phyloP scores from a whole-genome alignment of 2,888 invertebrate genomes.

The Sphecodes monilicornis region DNA sequence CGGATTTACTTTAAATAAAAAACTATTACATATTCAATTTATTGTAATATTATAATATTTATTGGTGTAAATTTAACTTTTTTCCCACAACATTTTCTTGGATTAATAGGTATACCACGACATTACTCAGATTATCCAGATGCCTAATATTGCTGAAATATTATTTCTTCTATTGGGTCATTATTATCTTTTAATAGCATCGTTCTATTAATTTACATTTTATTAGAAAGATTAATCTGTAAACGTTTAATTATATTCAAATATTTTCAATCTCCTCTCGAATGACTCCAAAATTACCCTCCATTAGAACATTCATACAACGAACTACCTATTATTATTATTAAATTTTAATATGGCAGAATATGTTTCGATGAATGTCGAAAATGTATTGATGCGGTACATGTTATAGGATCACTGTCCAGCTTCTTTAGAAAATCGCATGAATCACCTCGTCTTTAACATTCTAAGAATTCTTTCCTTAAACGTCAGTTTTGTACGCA shows the following conservation, averaged over 20 bases:
- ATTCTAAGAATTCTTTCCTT: too few species aligned
- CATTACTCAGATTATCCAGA: slow-evolving; percentile 77
- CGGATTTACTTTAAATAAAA: neutral
- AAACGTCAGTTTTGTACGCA: too few species aligned
- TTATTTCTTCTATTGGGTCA: slow-evolving; percentile 66
- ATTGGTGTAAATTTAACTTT: neutral
- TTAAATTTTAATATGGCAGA: neutral
- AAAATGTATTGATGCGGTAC: too few species aligned
- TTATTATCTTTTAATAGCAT: slow-evolving; percentile 68
- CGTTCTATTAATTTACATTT: neutral
- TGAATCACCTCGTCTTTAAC: too few species aligned
- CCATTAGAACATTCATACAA: neutral
- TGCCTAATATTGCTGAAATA: neutral
- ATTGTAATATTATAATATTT: neutral
- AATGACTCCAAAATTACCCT: neutral
- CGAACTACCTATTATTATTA: neutral
- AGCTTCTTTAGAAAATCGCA: too few species aligned
- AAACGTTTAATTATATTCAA: neutral
- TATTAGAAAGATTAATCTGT: neutral
- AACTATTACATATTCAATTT: neutral
- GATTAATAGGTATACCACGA: slow-evolving; percentile 36
- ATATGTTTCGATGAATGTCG: too few species aligned
- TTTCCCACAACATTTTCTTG: slow-evolving; percentile 51
- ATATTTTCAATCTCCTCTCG: neutral
- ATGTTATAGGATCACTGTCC: too few species aligned